Conservation (phyloP, 2,113 vertebrate species). For the Suncus etruscus region DNA sequence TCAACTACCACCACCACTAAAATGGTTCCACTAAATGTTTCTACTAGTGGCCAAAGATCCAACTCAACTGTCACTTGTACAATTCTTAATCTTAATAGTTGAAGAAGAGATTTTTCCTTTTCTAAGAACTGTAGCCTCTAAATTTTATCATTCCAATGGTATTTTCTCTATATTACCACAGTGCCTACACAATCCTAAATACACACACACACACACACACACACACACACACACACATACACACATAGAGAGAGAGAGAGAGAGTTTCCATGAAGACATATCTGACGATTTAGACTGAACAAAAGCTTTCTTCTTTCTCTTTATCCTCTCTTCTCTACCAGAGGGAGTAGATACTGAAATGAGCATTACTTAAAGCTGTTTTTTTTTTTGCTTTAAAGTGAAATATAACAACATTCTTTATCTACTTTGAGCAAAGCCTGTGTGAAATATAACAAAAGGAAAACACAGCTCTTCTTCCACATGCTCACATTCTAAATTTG, state of each 20-base stretch:
- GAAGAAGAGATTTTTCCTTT: background rate
- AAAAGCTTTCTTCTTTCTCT: constrained; percentile 26
- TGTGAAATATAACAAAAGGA: background rate
- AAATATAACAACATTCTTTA: background rate
- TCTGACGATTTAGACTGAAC: constrained; percentile 12
- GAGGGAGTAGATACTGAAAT: background rate
- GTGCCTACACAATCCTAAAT: background rate
- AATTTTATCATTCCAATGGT: background rate
- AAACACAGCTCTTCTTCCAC: background rate
- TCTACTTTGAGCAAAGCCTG: background rate
- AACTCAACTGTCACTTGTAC: background rate
- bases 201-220: background rate
- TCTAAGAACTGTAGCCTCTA: background rate
- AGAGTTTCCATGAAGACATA: background rate
- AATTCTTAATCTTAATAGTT: background rate
- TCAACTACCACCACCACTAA: background rate
- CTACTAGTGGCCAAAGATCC: background rate
- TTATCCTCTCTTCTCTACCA: background rate
- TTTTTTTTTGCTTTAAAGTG: background rate
- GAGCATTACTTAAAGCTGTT: background rate
- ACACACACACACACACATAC: background rate
- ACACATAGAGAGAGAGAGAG: too few relatives aligned
- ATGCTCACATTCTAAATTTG: background rate
- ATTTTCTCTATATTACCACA: background rate
- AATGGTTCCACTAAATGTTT: background rate